Evolutionary conservation across 2,888 invertebrate species (phyloP).

Genomic region (Diloba caeruleocephala): DNA sequence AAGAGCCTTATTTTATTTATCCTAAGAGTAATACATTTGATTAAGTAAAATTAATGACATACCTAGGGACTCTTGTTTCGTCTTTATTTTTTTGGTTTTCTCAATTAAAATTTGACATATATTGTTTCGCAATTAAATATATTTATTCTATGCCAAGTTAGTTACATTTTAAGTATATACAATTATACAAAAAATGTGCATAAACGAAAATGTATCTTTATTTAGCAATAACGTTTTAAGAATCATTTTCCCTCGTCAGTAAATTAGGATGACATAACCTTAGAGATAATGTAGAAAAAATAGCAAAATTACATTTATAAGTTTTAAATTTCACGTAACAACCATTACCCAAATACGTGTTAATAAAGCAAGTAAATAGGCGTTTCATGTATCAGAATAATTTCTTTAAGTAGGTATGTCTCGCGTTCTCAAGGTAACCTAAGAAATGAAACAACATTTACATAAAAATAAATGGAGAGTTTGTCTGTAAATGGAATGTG

Average conservation of each 20-base stretch:
- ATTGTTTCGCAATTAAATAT: no score
- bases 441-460: constrained; percentile 7
- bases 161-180: no score
- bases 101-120: neutral
- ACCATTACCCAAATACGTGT: constrained; percentile 9
- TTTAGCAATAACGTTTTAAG: no score
- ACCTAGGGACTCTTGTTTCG: neutral
- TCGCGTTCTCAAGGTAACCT: constrained; percentile 4
- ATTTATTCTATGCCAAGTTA: no score
- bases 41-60: constrained; percentile 12
- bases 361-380: constrained; percentile 14
- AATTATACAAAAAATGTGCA: no score
- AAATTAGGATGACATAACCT: no score
- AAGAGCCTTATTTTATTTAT: constrained; percentile 31
- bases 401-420: constrained; percentile 3
- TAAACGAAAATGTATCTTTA: no score
- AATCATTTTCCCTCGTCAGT: no score
- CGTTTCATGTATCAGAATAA: constrained; percentile 19
- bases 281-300: no score
- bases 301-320: constrained; percentile 2
- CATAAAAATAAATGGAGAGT: neutral
- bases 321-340: neutral
- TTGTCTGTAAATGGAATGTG: neutral
- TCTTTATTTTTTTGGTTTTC: neutral
- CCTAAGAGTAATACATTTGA: constrained; percentile 7